Evolutionary conservation across 2,797 vertebrate species (phyloP), one percentile per base, ranked within the genome.

Genomic region (Tolypeutes matacus): DNA sequence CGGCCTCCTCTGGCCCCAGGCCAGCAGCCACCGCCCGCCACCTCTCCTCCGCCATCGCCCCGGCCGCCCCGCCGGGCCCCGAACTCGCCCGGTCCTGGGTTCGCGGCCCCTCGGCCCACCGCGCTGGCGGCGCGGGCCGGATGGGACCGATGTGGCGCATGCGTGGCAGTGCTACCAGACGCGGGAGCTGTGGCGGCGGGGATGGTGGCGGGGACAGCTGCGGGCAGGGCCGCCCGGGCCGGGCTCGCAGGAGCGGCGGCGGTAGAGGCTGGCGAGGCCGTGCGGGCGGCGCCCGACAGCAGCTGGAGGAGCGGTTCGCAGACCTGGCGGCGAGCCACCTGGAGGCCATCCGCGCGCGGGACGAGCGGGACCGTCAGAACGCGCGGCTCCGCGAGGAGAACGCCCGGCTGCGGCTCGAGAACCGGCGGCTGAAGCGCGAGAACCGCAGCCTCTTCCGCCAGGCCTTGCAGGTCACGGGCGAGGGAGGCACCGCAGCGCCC

Each of bases 331-430:
- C 97, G 39, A 99, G 99, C 97, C 99, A 99, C 96, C 96, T 98
- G 95, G 98, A 98, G 91, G 98, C 99, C 91, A 98, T 99, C 95
- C 98, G 96, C 88, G 99, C 99, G 97, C 99, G 99, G 97, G 98
- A 99, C 21, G 99, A 99, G 92, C 98, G 98, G 95, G 99, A 99
- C 97, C 97, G 92, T 34, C 98, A 98, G 49, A 99, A 99, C 87
- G 97, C 70, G 2, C 97, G 98, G 80, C 97, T 99, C 76, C 98
- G 97, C 42, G 77, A 98, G 18, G 98, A 99, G 97, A 99, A 99
- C 95, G 89, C 98, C 77, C 98, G 95, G 64, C 98, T 99, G 64
- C 98, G 97, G 87, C 93, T 97, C 0, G 98, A 98, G 96, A 98
- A 98, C 93, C 97, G 98, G 93, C 95, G 96, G 15, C 96, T 98